Percentiles rank a stretch among this genome's conserved stretches.
phyloP scores from a whole-genome alignment of 64 coral and sea anemone genomes.

The Stichodactyla mertensii region DNA sequence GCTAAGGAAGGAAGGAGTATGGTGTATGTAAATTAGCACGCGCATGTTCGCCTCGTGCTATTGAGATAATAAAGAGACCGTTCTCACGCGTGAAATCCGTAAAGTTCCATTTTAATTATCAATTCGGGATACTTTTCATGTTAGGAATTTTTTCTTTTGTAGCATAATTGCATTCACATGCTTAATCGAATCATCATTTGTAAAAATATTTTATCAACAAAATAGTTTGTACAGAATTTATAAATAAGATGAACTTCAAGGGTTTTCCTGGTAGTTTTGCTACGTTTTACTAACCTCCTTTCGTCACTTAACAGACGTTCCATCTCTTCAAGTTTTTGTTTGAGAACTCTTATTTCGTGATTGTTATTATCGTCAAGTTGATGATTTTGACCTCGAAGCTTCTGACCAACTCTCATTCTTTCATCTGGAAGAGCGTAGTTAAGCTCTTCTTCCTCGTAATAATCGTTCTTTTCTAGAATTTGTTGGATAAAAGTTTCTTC shows the following conservation, averaged over 20 bases:
- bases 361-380: constrained; percentile 51
- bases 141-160: neutral
- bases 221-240: constrained; percentile 2
- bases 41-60: no score
- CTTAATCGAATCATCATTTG: neutral
- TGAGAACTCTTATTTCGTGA: constrained; percentile 50
- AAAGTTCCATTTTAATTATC: no score
- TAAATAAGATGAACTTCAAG: neutral
- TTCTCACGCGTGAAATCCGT: no score
- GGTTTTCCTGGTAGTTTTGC: no score
- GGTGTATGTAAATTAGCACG: no score
- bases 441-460: constrained; percentile 44
- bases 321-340: constrained; percentile 78
- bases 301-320: constrained; percentile 75
- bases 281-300: constrained; percentile 52
- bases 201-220: neutral
- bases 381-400: constrained; percentile 41
- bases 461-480: constrained; percentile 80
- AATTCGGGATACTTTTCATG: neutral
- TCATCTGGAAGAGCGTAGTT: constrained; percentile 28
- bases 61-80: no score
- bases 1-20: no score
- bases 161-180: neutral
- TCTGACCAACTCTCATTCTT: constrained; percentile 16
- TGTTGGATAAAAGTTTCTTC: constrained; percentile 87